Conservation (phyloP, 2,888 invertebrate species). For the Achlya flavicornis region DNA sequence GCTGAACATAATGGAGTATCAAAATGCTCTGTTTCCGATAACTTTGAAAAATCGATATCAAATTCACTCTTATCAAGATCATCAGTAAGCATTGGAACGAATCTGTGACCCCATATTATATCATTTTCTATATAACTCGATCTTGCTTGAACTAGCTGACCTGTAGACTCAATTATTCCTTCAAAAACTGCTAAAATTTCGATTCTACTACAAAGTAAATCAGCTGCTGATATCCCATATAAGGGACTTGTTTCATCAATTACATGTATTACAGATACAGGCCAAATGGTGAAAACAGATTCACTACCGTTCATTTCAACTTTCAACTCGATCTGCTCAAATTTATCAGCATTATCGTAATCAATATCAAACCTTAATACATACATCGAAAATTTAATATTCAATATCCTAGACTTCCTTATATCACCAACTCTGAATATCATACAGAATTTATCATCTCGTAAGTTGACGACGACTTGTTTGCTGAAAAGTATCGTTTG, state of each 20-base stretch:
- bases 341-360: constrained; percentile 88
- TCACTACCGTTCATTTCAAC: constrained; percentile 93
- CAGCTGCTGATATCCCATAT: constrained; percentile 94
- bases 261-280: constrained; percentile 94
- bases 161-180: constrained; percentile 95
- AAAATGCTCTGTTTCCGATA: constrained; percentile 92
- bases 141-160: constrained; percentile 91
- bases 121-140: constrained; percentile 92
- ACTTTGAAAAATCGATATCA: constrained; percentile 94
- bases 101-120: constrained; percentile 94
- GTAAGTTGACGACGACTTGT: constrained; percentile 93
- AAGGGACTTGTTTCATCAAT: constrained; percentile 95
- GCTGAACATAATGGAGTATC: constrained; percentile 95
- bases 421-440: constrained; percentile 98
- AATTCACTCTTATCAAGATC: constrained; percentile 88
- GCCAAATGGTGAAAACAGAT: constrained; percentile 98
- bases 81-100: constrained; percentile 90
- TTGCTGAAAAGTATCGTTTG: constrained; percentile 97
- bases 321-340: constrained; percentile 91
- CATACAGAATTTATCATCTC: constrained; percentile 93
- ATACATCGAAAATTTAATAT: constrained; percentile 93
- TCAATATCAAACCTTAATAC: constrained; percentile 92
- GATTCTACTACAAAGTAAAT: constrained; percentile 92
- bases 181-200: constrained; percentile 95
- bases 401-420: constrained; percentile 96